A percentile compares a stretch with the other conserved stretches of the same genome.
These are phyloP conservation scores for Camelus dromedarius DNA, from an alignment of 2,113 vertebrate species.

Conservation along the genomic window DNA sequence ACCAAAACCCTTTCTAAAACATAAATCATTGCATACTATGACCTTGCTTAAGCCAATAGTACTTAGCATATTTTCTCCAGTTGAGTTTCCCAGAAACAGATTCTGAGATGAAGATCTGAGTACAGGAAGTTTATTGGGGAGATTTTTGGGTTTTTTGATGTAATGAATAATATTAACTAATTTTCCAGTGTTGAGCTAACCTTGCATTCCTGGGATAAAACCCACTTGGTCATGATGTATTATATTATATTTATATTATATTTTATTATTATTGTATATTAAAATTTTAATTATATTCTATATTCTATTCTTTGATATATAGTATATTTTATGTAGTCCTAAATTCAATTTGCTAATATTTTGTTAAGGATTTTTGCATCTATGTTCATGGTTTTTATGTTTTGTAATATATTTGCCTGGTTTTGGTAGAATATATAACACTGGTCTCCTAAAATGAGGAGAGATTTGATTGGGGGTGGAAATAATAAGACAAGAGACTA, in stretches of 20 bases:
- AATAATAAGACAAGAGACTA: background rate
- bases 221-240: background rate
- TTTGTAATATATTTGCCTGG: background rate
- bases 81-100: background rate
- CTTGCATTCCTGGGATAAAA: background rate
- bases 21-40: background rate
- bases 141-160: background rate
- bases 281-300: background rate
- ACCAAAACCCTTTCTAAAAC: background rate
- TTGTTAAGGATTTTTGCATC: background rate
- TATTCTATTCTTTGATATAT: background rate
- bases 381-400: background rate
- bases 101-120: background rate
- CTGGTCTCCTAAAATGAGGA: background rate
- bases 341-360: background rate
- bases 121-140: background rate
- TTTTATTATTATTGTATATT: background rate
- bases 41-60: background rate
- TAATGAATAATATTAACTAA: background rate
- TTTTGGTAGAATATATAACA: background rate
- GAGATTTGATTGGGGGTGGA: background rate
- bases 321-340: background rate
- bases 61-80: background rate
- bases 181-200: background rate
- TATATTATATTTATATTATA: background rate